Evolutionary conservation across 2,888 invertebrate species (phyloP).

Genomic region (Sesamia inferens): DNA sequence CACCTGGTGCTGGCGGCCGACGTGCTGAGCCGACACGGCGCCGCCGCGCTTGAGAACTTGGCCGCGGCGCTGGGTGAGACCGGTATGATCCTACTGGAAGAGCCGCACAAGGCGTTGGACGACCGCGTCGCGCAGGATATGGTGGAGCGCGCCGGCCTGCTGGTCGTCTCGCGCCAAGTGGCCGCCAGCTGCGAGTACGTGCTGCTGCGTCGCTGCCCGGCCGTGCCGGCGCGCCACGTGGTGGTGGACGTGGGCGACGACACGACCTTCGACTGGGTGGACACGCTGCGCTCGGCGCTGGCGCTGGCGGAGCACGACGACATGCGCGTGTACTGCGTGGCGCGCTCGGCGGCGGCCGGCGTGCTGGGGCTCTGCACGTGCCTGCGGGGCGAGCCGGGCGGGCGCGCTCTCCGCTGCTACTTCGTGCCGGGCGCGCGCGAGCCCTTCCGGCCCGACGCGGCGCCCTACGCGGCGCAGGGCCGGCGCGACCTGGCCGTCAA

Average conservation of each 20-base stretch:
- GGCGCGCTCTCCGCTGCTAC: slow-evolving; percentile 93
- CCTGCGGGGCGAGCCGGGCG: slow-evolving; percentile 96
- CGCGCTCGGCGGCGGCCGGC: slow-evolving; percentile 93
- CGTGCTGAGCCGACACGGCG: slow-evolving; percentile 90
- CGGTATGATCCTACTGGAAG: slow-evolving; percentile 94
- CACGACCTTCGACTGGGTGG: slow-evolving; percentile 94
- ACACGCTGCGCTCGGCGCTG: slow-evolving; percentile 93
- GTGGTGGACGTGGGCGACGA: slow-evolving; percentile 92
- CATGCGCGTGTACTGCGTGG: slow-evolving; percentile 92
- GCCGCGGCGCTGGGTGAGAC: slow-evolving; percentile 91
- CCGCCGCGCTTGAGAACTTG: slow-evolving; percentile 89
- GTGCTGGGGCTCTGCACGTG: slow-evolving; percentile 97
- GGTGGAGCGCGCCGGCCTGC: slow-evolving; percentile 75
- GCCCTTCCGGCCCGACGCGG: slow-evolving; percentile 90
- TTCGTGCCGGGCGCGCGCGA: slow-evolving; percentile 92
- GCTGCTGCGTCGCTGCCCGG: slow-evolving; percentile 91
- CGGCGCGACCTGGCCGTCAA: slow-evolving; percentile 95
- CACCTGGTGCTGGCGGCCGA: slow-evolving; percentile 93
- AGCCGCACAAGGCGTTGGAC: slow-evolving; percentile 87
- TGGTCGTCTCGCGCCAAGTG: slow-evolving; percentile 87
- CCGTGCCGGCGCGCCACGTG: slow-evolving; percentile 77
- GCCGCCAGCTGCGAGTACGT: slow-evolving; percentile 92
- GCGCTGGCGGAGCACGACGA: slow-evolving; percentile 91
- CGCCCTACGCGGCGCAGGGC: slow-evolving; percentile 91
- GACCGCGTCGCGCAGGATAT: slow-evolving; percentile 78